A percentile compares a stretch with the other conserved stretches of the same genome.
Conservation (phyloP, 2,888 invertebrate genomes). For the Cordilura impudica region DNA sequence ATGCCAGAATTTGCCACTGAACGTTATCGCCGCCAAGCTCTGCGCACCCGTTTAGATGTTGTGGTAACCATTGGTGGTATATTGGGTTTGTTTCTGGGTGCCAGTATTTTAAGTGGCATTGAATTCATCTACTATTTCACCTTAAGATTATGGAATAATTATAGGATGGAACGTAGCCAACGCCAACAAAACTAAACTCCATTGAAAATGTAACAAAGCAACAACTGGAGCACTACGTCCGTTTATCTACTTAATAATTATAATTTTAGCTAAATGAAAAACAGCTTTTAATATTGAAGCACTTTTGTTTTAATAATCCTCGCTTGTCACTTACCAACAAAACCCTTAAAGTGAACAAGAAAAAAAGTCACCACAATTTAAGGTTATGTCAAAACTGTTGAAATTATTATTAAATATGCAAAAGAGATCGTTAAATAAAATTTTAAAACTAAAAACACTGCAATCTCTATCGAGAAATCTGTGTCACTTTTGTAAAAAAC, state of each 20-base stretch:
- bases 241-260: too few relatives aligned
- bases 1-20: constrained; percentile 75
- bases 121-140: constrained; percentile 81
- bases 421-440: constrained; percentile 34
- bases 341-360: neutral
- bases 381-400: constrained; percentile 29
- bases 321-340: neutral
- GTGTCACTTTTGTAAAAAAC: neutral
- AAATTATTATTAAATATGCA: constrained; percentile 25
- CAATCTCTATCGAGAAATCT: constrained; percentile 5
- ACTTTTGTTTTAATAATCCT: constrained; percentile 12
- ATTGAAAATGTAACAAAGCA: constrained; percentile 7
- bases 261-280: neutral
- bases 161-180: constrained; percentile 38
- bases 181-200: neutral
- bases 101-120: constrained; percentile 81
- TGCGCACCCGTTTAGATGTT: constrained; percentile 77
- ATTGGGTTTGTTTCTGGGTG: constrained; percentile 81
- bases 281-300: constrained; percentile 8
- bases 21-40: constrained; percentile 79
- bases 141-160: constrained; percentile 69
- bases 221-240: constrained; percentile 11
- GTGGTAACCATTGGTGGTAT: constrained; percentile 81
- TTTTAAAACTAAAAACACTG: constrained; percentile 8
- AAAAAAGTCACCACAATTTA: too few relatives aligned